Evolutionary conservation across 2,113 vertebrate species (phyloP), one percentile per base, ranked within the genome.

Genomic region (Ophiodon elongatus): DNA sequence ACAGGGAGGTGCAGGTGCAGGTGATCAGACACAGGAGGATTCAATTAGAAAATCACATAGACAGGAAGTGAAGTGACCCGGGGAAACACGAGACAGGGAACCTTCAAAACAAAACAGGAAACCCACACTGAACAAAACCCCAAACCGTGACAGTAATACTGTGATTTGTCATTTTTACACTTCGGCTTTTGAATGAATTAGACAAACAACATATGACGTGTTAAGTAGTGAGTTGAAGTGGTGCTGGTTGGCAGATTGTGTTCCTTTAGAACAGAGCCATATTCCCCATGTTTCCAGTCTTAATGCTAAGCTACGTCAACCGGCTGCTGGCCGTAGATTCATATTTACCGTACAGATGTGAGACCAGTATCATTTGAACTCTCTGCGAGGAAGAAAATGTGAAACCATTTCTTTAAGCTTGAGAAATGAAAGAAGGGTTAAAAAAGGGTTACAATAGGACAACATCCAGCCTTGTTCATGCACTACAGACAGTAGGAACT

Each of bases 391-490:
- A 27, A n/a, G 25, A 17, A 56, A 31, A 33, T 0, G 14, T 23
- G 1, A 7, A 68, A 41, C 8, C 2, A 0, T 6, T 27, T 41
- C 27, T 68, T 31, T 31, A 31, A 21, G 8, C n/a, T 31, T 76
- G n/a, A 27, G 8, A n/a, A n/a, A n/a, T n/a, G n/a, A n/a, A n/a
- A n/a, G n/a, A n/a, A n/a, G 31, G n/a, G 19, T 29, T 56, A 27
- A 52, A 50, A 50, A 63, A 62, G 4, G n/a, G 39, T 33, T n/a
- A 5, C 9, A 29, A 52, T 54, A 63, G 45, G 59, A 63, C 65
- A 81, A 45, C 80, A 84, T 31, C 71, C 77, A 67, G 31, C 37
- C 79, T 68, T 84, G 78, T 72, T 73, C 33, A n/a, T 25, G 50
- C 59, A 23, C 68, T 21, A 41, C 68, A 33, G 64, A 50, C 43